phyloP scores from a whole-genome alignment of 2,888 invertebrate species.

The Zele albiditarsus region DNA sequence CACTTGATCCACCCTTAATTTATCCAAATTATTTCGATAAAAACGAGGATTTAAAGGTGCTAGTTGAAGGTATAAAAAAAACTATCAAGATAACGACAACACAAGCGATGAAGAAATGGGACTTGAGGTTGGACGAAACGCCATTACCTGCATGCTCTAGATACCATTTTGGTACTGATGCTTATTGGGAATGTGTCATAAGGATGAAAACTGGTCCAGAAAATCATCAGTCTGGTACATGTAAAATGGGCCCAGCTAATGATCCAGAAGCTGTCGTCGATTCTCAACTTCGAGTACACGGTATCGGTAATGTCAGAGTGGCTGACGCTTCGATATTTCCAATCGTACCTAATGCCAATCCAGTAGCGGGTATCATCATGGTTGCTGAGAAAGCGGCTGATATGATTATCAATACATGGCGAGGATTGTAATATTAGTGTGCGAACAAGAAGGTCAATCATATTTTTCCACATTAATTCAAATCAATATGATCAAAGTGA shows the following conservation, averaged over 20 bases:
- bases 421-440: slow-evolving; percentile 28
- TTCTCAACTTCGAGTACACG: slow-evolving; percentile 77
- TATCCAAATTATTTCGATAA: slow-evolving; percentile 83
- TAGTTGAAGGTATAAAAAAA: slow-evolving; percentile 78
- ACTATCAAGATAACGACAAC: slow-evolving; percentile 76
- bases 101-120: slow-evolving; percentile 77
- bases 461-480: too few relatives aligned
- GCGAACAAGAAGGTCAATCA: background rate
- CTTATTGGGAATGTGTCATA: slow-evolving; percentile 81
- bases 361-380: slow-evolving; percentile 81
- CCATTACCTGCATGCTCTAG: slow-evolving; percentile 76
- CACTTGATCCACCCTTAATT: slow-evolving; percentile 79
- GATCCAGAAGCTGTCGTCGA: slow-evolving; percentile 77
- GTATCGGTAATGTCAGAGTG: slow-evolving; percentile 78
- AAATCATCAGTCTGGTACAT: slow-evolving; percentile 80
- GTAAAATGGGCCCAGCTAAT: slow-evolving; percentile 75
- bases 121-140: slow-evolving; percentile 75
- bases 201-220: slow-evolving; percentile 78
- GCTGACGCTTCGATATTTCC: slow-evolving; percentile 83
- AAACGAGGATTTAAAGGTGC: slow-evolving; percentile 76
- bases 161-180: slow-evolving; percentile 76
- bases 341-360: slow-evolving; percentile 79
- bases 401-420: slow-evolving; percentile 76
- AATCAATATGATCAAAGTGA: too few relatives aligned
- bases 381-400: slow-evolving; percentile 83